Evolutionary conservation across 2,797 vertebrate genomes (phyloP).

Genomic region (Sebastes hubbsi): DNA sequence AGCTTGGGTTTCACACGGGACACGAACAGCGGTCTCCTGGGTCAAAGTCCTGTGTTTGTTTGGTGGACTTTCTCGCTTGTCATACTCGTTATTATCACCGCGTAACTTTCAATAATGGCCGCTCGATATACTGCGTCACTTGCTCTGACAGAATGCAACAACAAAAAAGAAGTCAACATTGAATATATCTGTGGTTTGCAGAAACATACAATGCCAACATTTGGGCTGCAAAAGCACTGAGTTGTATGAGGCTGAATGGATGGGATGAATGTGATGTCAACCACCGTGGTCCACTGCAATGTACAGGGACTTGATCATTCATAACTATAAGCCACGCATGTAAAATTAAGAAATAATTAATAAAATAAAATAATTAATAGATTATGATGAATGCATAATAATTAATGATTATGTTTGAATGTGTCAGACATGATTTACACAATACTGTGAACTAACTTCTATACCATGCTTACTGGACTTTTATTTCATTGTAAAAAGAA

Average conservation of each 20-base stretch:
- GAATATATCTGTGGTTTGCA: no score
- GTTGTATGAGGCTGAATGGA: slow-evolving; percentile 7
- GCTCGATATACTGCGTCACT: no score
- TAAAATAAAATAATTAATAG: no score
- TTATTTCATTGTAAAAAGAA: not conserved
- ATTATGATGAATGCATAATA: not conserved
- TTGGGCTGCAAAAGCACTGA: not conserved
- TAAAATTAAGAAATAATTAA: not conserved
- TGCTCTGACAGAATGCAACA: no score
- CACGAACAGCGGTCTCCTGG: no score
- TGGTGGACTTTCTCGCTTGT: no score
- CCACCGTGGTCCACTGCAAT: not conserved
- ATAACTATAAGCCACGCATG: not conserved
- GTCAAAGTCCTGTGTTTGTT: no score
- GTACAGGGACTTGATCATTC: not conserved
- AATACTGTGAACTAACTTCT: not conserved
- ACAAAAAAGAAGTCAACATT: no score
- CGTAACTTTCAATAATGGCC: no score
- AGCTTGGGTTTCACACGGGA: no score
- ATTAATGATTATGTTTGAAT: not conserved
- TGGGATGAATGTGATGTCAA: not conserved
- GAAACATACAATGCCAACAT: no score
- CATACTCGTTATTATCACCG: no score
- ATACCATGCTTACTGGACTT: not conserved
- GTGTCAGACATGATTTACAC: not conserved